These are phyloP conservation scores for Centropus unirufus DNA, from an alignment of 2,113 vertebrate species.

Conservation along the genomic window DNA sequence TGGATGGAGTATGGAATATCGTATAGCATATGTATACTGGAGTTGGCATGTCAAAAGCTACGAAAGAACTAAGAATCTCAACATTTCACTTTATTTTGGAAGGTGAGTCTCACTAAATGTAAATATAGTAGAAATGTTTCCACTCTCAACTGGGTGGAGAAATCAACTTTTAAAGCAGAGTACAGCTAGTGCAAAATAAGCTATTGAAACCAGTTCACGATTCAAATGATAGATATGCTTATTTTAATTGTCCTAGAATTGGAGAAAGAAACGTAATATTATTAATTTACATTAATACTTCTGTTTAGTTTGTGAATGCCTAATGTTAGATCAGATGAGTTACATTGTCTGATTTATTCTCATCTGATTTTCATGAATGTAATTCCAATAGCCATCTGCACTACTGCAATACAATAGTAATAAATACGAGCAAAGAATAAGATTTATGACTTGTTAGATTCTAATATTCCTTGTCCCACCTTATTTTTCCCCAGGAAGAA, in stretches of 20 bases:
- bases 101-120: not conserved
- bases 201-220: not conserved
- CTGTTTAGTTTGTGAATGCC: not conserved
- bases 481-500: not conserved
- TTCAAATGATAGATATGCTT: not conserved
- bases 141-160: not conserved
- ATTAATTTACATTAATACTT: not conserved
- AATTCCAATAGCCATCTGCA: not conserved
- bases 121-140: not conserved
- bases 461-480: not conserved
- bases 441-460: not conserved
- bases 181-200: not conserved
- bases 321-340: not conserved
- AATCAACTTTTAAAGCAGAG: not conserved
- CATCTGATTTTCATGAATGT: not conserved
- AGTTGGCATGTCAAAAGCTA: not conserved
- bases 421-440: not conserved
- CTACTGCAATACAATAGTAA: not conserved
- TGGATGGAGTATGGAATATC: not conserved
- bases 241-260: not conserved
- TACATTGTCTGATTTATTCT: not conserved
- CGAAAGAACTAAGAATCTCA: not conserved
- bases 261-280: not conserved
- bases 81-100: not conserved
- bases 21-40: not conserved